Base-by-base conservation (phyloP, 2,888 invertebrate species). In the Drosophila rellima region DNA sequence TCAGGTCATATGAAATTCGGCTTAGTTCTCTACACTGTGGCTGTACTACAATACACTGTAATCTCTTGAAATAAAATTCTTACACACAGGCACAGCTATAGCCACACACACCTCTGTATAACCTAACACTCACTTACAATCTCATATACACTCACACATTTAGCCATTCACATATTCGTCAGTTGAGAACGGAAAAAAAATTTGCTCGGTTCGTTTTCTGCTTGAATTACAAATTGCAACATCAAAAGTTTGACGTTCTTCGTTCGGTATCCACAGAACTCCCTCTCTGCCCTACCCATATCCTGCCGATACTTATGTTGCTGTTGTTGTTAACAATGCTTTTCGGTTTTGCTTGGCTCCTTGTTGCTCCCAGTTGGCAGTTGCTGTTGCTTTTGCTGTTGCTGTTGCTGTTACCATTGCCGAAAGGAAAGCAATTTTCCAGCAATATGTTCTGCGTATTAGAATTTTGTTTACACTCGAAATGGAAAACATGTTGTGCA, bases 181-280 rank as follows among this genome's bases (percentile, higher is more conserved):
- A 57, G 79, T 54, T 59, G 59, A 60, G 51, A 79, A 69, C 55
- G 52, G 45, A 69, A 69, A 63, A 80, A 82, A 87, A 82, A 82
- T 78, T 73, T 88, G 70, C 66, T 80, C 82, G 80, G 89, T 89
- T 90, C 89, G 90, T 90, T 90, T 90, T 90, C 89, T 89, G 90
- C 89, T 89, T 90, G 90, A 90, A 88, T 90, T 90, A 90, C 90
- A 90, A 90, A 90, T 90, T 90, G 89, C 86, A 88, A 90, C 90
- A 90, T 90, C 90, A 90, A 90, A 90, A 90, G 90, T 90, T 90
- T 90, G 90, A 89, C 88, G 81, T 90, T 87, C 87, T 88, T 76
- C 82, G 70, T 77, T 80, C 77, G 66, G 67, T 65, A 64, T 37
- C 60, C 59, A 45, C 74, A 61, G 37, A 20, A 15, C 40, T 5